phyloP scores from a whole-genome alignment of 2,113 vertebrate genomes.

The Labeo catla region DNA sequence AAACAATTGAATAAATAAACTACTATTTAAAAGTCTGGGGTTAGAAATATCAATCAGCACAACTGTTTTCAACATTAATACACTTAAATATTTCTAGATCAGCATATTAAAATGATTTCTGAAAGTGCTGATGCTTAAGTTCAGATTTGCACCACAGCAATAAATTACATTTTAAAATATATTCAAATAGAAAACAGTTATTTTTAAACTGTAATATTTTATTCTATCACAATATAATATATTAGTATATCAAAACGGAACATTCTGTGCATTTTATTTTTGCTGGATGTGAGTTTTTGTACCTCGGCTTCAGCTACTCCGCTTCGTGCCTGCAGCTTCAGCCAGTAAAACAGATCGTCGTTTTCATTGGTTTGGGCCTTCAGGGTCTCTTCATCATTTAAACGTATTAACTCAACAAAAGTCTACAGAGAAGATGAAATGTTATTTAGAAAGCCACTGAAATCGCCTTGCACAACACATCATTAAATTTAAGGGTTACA shows the following conservation, averaged over 20 bases:
- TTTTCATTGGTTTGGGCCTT: conserved; percentile 74
- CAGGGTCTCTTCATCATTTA: conserved; percentile 74
- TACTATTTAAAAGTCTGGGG: background rate
- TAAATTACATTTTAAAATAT: background rate
- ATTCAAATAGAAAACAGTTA: background rate
- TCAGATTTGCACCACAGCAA: background rate
- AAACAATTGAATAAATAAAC: background rate
- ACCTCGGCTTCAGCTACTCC: conserved; percentile 79
- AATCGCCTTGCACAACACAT: background rate
- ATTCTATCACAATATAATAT: too few relatives aligned
- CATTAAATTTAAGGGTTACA: background rate
- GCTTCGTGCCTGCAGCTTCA: conserved; percentile 75
- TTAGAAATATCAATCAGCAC: background rate
- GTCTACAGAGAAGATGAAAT: conserved; percentile 58
- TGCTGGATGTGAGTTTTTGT: background rate
- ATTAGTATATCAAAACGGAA: background rate
- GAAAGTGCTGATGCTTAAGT: background rate
- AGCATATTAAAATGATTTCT: background rate
- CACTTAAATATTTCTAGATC: background rate
- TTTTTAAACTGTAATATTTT: background rate
- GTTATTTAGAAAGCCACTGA: background rate
- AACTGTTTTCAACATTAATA: background rate
- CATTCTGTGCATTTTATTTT: background rate
- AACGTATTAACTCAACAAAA: conserved; percentile 75
- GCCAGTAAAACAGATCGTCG: conserved; percentile 81